Conservation (phyloP, 53 echinoderm and acorn worm species). For the Temnopleurus reevesii region DNA sequence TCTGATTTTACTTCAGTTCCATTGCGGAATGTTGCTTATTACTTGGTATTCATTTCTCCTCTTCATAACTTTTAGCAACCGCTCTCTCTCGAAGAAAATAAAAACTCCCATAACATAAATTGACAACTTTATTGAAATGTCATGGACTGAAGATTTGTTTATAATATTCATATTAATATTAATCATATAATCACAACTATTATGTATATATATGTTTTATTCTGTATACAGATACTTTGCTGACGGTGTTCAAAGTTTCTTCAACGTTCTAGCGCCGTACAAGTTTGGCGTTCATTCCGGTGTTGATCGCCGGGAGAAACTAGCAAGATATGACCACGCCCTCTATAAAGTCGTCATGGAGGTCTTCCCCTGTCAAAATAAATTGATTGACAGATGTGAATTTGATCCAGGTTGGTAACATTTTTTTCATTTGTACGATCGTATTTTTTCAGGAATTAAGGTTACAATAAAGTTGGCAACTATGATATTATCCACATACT, state of each 20-base stretch:
- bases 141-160: too few species aligned
- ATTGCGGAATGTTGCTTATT: too few species aligned
- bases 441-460: not conserved
- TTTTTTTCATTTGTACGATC: not conserved
- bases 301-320: conserved; percentile 61
- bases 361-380: conserved; percentile 72
- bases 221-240: conserved; percentile 69
- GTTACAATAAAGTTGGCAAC: not conserved
- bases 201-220: too few species aligned
- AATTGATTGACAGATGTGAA: conserved; percentile 64
- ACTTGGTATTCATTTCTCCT: too few species aligned
- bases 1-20: too few species aligned
- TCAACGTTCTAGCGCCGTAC: conserved; percentile 59
- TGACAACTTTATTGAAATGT: too few species aligned
- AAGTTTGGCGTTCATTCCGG: conserved; percentile 56
- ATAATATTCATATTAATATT: too few species aligned
- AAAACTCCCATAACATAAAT: too few species aligned
- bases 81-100: too few species aligned
- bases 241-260: conserved; percentile 74
- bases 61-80: too few species aligned
- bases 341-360: conserved; percentile 60
- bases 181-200: too few species aligned
- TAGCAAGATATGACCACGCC: conserved; percentile 62
- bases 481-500: not conserved
- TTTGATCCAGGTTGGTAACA: not conserved